A percentile compares a stretch with the other conserved stretches of the same genome.
Evolutionary conservation across 2,888 invertebrate species (phyloP).

Genomic region (Tuta absoluta): DNA sequence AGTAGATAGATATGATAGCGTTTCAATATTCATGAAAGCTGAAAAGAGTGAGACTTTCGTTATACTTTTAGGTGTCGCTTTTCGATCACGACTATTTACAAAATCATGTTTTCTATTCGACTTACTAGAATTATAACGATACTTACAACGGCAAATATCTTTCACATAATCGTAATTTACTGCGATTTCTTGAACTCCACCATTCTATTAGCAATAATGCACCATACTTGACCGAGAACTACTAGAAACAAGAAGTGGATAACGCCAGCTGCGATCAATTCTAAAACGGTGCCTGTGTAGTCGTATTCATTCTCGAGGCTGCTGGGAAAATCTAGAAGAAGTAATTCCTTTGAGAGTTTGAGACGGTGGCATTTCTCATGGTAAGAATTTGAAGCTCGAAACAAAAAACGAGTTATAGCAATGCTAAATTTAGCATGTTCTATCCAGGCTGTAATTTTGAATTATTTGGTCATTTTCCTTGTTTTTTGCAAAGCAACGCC

Average conservation of each 20-base stretch:
- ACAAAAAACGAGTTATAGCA: no score
- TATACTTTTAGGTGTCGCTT: not conserved
- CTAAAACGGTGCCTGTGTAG: conserved; percentile 1
- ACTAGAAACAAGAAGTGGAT: conserved; percentile 1
- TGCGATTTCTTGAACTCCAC: not conserved
- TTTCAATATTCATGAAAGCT: not conserved
- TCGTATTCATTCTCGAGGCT: not conserved
- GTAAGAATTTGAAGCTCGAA: no score
- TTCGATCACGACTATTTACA: not conserved
- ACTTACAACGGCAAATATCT: no score
- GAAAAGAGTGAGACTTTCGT: not conserved
- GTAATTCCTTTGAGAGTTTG: not conserved
- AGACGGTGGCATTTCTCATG: no score
- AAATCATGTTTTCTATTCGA: no score
- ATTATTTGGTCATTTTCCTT: no score
- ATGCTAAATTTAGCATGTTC: no score
- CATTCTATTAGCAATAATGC: not conserved
- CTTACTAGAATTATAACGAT: no score
- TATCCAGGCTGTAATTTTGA: no score
- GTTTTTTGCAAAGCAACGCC: no score
- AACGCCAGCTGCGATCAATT: not conserved
- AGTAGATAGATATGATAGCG: not conserved
- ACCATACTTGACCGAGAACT: not conserved
- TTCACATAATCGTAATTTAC: not conserved
- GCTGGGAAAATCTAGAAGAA: not conserved